phyloP scores from a whole-genome alignment of 2,797 vertebrate species.

The Botia kubotai region DNA sequence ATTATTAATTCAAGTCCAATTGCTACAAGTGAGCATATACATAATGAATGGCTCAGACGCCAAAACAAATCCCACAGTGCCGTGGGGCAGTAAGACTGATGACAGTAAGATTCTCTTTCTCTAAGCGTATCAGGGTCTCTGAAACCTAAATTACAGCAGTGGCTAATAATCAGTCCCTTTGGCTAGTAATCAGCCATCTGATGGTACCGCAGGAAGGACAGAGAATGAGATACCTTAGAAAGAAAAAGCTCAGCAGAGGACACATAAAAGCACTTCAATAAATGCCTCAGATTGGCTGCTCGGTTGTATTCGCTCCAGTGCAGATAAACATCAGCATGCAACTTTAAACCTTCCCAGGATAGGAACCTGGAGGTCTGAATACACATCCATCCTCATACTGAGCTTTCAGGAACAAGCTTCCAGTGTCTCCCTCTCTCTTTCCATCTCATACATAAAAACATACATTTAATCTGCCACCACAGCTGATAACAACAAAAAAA shows the following conservation, averaged over 20 bases:
- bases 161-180: slow-evolving; percentile 65
- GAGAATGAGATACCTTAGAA: slow-evolving; percentile 57
- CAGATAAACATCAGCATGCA: slow-evolving; percentile 53
- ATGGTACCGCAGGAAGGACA: slow-evolving; percentile 57
- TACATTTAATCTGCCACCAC: not conserved
- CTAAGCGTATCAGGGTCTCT: slow-evolving; percentile 62
- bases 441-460: not conserved
- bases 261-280: slow-evolving; percentile 8
- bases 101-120: slow-evolving; percentile 45
- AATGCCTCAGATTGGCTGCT: not conserved
- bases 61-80: slow-evolving; percentile 14
- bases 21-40: slow-evolving; percentile 24
- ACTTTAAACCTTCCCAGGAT: slow-evolving; percentile 39
- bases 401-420: slow-evolving; percentile 32
- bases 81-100: slow-evolving; percentile 4
- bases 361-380: slow-evolving; percentile 10
- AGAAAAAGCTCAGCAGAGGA: slow-evolving; percentile 15
- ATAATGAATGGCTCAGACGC: slow-evolving; percentile 31
- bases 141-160: slow-evolving; percentile 72
- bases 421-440: not conserved
- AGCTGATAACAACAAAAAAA: not conserved
- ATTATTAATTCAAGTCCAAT: slow-evolving; percentile 57
- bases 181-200: slow-evolving; percentile 71
- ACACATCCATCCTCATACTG: slow-evolving; percentile 15
- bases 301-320: slow-evolving; percentile 21